These are phyloP conservation scores for Triplophysa yarkandensis DNA, from an alignment of 2,797 vertebrate species.

Conservation along the genomic window DNA sequence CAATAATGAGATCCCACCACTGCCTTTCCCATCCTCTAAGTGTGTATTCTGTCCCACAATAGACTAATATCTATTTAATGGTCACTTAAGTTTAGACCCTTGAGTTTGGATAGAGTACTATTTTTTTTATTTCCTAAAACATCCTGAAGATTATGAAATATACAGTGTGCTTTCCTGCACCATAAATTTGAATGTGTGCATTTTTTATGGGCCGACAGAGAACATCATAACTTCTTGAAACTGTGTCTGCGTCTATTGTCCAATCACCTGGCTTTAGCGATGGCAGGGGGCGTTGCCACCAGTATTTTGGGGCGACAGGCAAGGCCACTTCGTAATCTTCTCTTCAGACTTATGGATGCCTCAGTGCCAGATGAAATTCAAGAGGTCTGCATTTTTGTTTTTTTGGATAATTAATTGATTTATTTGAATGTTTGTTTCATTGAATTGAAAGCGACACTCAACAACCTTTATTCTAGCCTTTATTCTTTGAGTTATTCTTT, in stretches of 20 bases:
- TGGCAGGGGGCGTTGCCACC: conserved; percentile 80
- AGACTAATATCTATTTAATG: neutral
- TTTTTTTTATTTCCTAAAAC: neutral
- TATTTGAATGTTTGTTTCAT: neutral
- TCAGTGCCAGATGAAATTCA: conserved; percentile 83
- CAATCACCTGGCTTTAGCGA: conserved; percentile 81
- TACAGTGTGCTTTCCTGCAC: neutral
- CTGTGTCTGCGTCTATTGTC: conserved; percentile 83
- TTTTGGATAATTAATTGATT: neutral
- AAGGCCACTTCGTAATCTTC: conserved; percentile 79
- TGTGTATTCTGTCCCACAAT: conserved; percentile 8
- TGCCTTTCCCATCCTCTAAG: conserved; percentile 77
- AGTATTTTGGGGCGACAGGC: conserved; percentile 80
- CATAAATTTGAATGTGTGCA: neutral
- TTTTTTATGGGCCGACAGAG: conserved; percentile 63
- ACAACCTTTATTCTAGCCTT: neutral
- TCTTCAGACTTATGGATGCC: conserved; percentile 83
- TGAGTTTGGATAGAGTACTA: conserved; percentile 16
- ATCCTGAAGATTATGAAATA: conserved; percentile 20
- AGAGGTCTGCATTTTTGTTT: conserved; percentile 66
- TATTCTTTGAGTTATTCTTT: neutral
- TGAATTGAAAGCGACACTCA: neutral
- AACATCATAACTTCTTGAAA: conserved; percentile 82
- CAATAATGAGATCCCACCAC: conserved; percentile 72
- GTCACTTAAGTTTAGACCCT: neutral